Base-by-base conservation (phyloP, 2,113 vertebrate species). In the Toxotes chatareus region DNA sequence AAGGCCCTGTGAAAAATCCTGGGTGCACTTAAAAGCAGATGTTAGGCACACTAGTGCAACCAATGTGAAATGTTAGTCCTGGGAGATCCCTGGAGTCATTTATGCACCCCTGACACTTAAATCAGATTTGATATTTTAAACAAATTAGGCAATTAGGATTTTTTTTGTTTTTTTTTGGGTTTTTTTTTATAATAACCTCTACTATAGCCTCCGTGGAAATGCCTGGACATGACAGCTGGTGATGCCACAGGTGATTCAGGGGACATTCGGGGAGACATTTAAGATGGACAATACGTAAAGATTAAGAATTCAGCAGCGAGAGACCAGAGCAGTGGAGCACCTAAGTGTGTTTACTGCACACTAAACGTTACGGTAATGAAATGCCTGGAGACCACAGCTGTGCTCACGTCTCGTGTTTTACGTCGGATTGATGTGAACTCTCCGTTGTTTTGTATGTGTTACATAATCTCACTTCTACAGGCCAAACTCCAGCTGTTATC, bases 401-500 rank as follows among this genome's bases (percentile, higher is more conserved):
- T 59, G 17, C 61, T 74, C 63, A 44, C 1, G 1, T 10, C 60
- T 51, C n/a, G 4, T n/a, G 3, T 40, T 23, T 49, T 8, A 38
- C 23, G 1, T 19, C 19, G 8, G 38, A 17, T n/a, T 72, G 7
- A 63, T 57, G 1, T 46, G 13, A 19, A 27, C 6, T 51, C 23
- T 57, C 27, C 23, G 1, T 38, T 36, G 36, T 23, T 59, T 44
- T 19, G 59, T 10, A 12, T 38, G 23, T 68, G 21, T 63, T 75
- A 46, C 70, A 75, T 85, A 61, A 80, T 69, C 31, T 38, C 13
- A 19, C n/a, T 55, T 57, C 49, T 44, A 27, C 2, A 78, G 68
- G 62, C 13, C 73, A 57, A 57, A 73, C 73, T 69, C 69, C 53
- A 68, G 32, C 40, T 59, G 9, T 71, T 40, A 76, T 62, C 79